Evolutionary conservation across 2,797 vertebrate species (phyloP).

Genomic region (Cottoperca gobio): DNA sequence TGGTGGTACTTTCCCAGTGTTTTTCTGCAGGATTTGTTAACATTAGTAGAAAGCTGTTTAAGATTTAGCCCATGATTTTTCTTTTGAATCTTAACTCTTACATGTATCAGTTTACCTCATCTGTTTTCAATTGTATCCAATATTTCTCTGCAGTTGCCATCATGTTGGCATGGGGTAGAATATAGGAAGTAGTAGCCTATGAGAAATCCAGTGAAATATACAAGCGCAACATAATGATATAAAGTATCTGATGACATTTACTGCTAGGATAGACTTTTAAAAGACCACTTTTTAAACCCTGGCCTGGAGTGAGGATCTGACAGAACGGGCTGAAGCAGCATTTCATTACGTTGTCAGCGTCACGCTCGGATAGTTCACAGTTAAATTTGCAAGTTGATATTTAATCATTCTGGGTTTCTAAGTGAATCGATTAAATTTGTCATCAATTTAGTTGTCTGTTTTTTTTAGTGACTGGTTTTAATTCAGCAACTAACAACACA

Average conservation of each 20-base stretch:
- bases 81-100: conserved; percentile 2
- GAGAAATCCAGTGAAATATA: conserved; percentile 13
- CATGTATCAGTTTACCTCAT: neutral
- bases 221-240: conserved; percentile 3
- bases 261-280: conserved; percentile 16
- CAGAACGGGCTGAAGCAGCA: conserved; percentile 8
- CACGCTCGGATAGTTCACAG: conserved; percentile 28
- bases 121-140: conserved; percentile 2
- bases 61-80: conserved; percentile 15
- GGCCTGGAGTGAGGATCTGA: conserved; percentile 34
- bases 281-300: neutral
- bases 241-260: conserved; percentile 21
- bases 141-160: neutral
- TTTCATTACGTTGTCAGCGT: conserved; percentile 58
- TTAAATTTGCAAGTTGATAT: conserved; percentile 36
- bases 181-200: neutral
- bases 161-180: neutral
- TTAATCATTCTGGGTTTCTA: conserved; percentile 32
- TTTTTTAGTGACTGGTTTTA: conserved; percentile 27
- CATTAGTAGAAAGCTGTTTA: conserved; percentile 2
- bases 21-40: conserved; percentile 24
- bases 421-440: conserved; percentile 37
- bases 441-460: conserved; percentile 4
- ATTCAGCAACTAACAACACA: conserved; percentile 19
- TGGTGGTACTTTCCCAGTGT: conserved; percentile 35